Evolutionary conservation across 2,888 invertebrate genomes (phyloP), one percentile per base, ranked within the genome.

Genomic region (Nebria brevicollis): DNA sequence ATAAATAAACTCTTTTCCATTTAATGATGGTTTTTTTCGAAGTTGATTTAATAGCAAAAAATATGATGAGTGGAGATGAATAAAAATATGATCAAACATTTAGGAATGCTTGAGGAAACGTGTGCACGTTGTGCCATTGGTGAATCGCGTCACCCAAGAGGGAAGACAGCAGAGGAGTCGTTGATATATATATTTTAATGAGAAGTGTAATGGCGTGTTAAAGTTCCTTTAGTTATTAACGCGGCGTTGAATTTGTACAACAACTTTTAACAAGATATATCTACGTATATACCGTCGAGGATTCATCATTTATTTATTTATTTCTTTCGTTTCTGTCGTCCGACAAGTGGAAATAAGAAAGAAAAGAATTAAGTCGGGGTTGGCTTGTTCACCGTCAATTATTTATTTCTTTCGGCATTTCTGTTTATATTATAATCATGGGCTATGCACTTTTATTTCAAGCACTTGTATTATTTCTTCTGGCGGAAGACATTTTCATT

Each of bases 121-220:
- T 68, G 7, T 34, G 72, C 70, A n/a, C 77, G 41, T 11, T 7
- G 54, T 77, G 54, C 42, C 70, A 34, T 73, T 78, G 78, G 73
- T 78, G 73, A 78, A 78, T 73, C 66, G 66, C 15, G 34, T 34
- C 34, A 34, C 34, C 25, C 26, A 13, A 34, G 26, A 70, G 70
- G 70, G 25, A 66, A 70, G 70, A 20, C 70, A 25, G 2, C 78
- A 41, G 20, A 73, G 26, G 25, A 70, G 70, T 5, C n/a, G 34
- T n/a, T 41, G 73, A 15, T 42, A 72, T 34, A 66, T 41, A 78
- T 78, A 73, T 78, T 78, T 78, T 78, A 72, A 78, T 78, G 78
- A 73, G 73, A 66, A 72, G 65, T 78, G 78, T 73, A 78, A 78
- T 78, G 78, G 66, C 66, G 73, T 78, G 78, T 78, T 73, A 73